phyloP scores from a whole-genome alignment of 2,888 invertebrate species.

The Amaurobius ferox region DNA sequence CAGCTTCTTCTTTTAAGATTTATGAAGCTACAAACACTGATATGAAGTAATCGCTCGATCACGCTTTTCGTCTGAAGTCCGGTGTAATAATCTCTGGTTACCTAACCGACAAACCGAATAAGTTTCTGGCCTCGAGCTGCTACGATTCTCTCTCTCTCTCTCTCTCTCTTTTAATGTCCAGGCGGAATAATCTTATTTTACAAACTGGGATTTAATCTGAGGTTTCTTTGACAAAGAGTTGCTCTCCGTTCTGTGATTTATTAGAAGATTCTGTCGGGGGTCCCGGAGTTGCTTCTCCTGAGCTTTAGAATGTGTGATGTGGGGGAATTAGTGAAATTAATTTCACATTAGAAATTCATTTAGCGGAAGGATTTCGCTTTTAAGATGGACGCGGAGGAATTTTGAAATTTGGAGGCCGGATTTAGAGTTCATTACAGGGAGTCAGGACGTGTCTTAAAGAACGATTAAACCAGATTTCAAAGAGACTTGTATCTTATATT shows the following conservation, averaged over 20 bases:
- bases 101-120: background rate
- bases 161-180: background rate
- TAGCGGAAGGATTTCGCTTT: background rate
- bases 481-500: too few relatives aligned
- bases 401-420: background rate
- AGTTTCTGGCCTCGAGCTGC: background rate
- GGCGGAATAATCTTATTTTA: background rate
- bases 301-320: slow-evolving; percentile 12
- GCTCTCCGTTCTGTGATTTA: slow-evolving; percentile 34
- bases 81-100: background rate
- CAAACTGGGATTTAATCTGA: slow-evolving; percentile 3
- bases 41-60: background rate
- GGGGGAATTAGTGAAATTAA: slow-evolving; percentile 54
- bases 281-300: background rate
- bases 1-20: too few relatives aligned
- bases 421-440: too few relatives aligned
- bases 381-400: background rate
- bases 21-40: too few relatives aligned
- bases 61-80: background rate
- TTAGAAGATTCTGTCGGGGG: slow-evolving; percentile 50
- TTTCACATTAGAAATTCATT: slow-evolving; percentile 66
- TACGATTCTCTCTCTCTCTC: too few relatives aligned
- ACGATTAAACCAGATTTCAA: too few relatives aligned
- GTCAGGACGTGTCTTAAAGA: too few relatives aligned
- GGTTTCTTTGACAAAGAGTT: background rate